Evolutionary conservation across 2,888 invertebrate genomes (phyloP).

Genomic region (Sesamia inferens): DNA sequence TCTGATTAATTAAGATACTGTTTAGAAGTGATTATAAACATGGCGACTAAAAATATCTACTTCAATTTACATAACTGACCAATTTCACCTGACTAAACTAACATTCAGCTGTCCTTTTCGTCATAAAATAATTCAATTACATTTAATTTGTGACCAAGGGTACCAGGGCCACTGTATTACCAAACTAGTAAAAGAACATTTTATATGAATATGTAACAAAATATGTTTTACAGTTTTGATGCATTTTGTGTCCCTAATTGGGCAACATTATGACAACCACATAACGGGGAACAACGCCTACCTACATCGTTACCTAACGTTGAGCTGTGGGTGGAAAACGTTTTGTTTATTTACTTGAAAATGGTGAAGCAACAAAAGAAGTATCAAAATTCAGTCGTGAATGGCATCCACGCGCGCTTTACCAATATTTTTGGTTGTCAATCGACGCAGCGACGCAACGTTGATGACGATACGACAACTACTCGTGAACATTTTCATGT

Average conservation of each 20-base stretch:
- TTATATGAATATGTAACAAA: neutral
- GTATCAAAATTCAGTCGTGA: too few relatives aligned
- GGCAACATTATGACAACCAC: neutral
- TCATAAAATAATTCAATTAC: too few relatives aligned
- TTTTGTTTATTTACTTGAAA: slow-evolving; percentile 1
- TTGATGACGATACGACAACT: neutral
- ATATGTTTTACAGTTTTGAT: neutral
- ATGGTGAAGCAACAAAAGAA: neutral
- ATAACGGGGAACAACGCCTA: neutral
- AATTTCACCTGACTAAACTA: too few relatives aligned
- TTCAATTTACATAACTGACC: too few relatives aligned
- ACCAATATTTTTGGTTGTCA: too few relatives aligned
- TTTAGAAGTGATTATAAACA: too few relatives aligned
- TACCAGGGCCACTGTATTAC: too few relatives aligned
- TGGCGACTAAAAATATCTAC: too few relatives aligned
- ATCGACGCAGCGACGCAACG: neutral
- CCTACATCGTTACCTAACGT: neutral
- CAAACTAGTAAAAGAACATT: too few relatives aligned
- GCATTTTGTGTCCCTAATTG: neutral
- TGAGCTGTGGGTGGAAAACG: neutral
- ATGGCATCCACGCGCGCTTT: neutral
- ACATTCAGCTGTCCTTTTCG: too few relatives aligned
- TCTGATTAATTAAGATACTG: too few relatives aligned
- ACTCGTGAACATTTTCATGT: neutral
- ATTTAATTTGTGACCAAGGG: too few relatives aligned